These are phyloP conservation scores for Corvus moneduloides DNA, from an alignment of 2,113 vertebrate genomes.

Conservation along the genomic window DNA sequence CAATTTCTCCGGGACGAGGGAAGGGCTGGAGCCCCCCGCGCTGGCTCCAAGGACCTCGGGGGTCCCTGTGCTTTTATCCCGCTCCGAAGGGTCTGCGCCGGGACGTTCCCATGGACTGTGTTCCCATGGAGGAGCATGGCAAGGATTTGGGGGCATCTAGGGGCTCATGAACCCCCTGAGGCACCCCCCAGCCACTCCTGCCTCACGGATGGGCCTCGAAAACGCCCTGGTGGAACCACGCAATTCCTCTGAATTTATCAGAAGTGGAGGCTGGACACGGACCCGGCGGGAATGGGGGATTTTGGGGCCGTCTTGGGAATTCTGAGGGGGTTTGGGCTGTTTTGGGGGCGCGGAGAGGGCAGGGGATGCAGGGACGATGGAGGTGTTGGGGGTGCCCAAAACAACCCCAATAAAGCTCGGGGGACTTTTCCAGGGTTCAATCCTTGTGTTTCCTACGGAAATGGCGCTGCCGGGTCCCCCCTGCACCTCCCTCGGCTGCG, in stretches of 20 bases:
- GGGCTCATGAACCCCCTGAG: neutral
- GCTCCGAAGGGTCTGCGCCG: rapidly evolving
- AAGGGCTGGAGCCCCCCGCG: neutral
- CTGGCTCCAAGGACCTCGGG: rapidly evolving
- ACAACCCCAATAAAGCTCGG: neutral
- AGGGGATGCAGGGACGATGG: neutral
- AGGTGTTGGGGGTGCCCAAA: neutral
- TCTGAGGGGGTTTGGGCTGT: neutral
- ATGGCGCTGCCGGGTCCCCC: neutral
- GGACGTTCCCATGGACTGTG: rapidly evolving
- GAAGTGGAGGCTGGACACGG: neutral
- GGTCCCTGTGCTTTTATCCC: rapidly evolving
- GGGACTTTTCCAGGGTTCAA: neutral
- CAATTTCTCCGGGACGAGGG: rapidly evolving
- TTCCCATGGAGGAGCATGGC: neutral
- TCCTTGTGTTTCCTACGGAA: neutral
- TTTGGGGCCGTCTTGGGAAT: rapidly evolving
- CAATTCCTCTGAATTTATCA: rapidly evolving
- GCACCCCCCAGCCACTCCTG: rapidly evolving
- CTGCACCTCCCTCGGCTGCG: rapidly evolving
- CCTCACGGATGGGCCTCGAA: rapidly evolving
- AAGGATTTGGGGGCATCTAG: neutral
- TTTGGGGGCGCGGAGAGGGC: neutral
- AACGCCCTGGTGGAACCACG: rapidly evolving
- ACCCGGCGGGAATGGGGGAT: neutral